Conservation (phyloP, 2,113 vertebrate species). For the Vimba vimba region DNA sequence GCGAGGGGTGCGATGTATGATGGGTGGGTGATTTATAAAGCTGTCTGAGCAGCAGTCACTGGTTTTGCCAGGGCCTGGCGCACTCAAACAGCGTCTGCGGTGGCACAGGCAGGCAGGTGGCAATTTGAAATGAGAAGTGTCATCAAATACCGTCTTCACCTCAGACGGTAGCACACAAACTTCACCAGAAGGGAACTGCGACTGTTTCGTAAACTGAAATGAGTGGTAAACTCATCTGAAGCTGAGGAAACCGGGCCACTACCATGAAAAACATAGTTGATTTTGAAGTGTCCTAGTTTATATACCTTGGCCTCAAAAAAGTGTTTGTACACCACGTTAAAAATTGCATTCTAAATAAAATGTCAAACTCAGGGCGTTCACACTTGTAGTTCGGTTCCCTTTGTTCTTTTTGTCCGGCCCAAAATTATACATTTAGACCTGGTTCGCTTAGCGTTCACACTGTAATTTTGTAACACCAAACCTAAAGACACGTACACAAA, state of each 20-base stretch:
- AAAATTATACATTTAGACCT: no score
- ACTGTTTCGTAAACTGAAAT: background rate
- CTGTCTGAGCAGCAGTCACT: constrained; percentile 42
- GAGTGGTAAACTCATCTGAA: constrained; percentile 14
- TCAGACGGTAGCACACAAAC: background rate
- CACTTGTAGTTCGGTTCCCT: no score
- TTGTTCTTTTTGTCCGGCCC: no score
- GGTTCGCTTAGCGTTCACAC: no score
- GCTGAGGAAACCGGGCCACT: background rate
- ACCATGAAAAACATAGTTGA: background rate
- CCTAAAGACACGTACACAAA: no score
- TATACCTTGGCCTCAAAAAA: background rate
- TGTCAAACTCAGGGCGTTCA: no score
- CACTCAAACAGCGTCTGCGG: constrained; percentile 31
- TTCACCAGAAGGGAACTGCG: background rate
- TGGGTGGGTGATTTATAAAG: constrained; percentile 59
- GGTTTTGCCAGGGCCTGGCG: constrained; percentile 31
- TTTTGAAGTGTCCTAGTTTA: background rate
- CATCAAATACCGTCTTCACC: constrained; percentile 16
- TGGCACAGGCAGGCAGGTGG: constrained; percentile 46
- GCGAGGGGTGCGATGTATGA: constrained; percentile 31
- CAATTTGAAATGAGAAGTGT: background rate
- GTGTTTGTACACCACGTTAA: background rate
- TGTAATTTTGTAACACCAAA: no score
- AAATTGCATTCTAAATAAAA: background rate